Base-by-base conservation (phyloP, 1,140 invertebrate species). In the Lordiphosa mommai region DNA sequence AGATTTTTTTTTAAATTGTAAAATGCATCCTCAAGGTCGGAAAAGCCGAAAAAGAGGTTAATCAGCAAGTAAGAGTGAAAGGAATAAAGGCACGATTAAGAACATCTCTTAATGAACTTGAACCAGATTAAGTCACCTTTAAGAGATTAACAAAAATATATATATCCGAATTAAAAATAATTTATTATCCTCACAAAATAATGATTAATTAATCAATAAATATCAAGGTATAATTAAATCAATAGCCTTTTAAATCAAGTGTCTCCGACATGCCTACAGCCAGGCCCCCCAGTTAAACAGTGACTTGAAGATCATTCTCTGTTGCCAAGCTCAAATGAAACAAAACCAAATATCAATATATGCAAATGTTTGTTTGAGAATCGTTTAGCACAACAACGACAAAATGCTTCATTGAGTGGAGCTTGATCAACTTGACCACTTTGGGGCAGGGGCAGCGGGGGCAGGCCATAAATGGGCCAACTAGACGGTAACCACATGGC, bases 401-500 rank as follows among this genome's bases (percentile, higher is more conserved):
- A 50, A 10, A 44, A 29, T 7, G 53, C 58, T 40, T 12, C 58
- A 40, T 47, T 48, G 58, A 59, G 9, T 12, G 38, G 38, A 13
- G 38, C 38, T 27, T 27, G 23, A 46, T 33, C 17, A 29, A 14
- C 32, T 56, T 41, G 23, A 27, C 23, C 23, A 27, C 23, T 27
- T 27, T 27, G 23, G 23, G 23, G 23, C 13, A 48, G 16, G 36
- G n/a, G 7, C 55, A 58, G 34, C 27, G 41, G 23, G 23, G 23
- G 23, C 13, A 48, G 16, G 36, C 33, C 58, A 7, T 27, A 60
- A 69, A 65, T 36, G 33, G 43, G 23, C 34, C 46, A 17, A 14
- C 40, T 7, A 36, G 43, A 50, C 50, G 30, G 44, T 52, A 61
- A 61, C 23, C 49, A 57, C 73, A 80, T 70, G 70, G 63, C 56